Evolutionary conservation across 2,113 vertebrate species (phyloP), one percentile per base, ranked within the genome.

Genomic region (Cyprinus carpio): DNA sequence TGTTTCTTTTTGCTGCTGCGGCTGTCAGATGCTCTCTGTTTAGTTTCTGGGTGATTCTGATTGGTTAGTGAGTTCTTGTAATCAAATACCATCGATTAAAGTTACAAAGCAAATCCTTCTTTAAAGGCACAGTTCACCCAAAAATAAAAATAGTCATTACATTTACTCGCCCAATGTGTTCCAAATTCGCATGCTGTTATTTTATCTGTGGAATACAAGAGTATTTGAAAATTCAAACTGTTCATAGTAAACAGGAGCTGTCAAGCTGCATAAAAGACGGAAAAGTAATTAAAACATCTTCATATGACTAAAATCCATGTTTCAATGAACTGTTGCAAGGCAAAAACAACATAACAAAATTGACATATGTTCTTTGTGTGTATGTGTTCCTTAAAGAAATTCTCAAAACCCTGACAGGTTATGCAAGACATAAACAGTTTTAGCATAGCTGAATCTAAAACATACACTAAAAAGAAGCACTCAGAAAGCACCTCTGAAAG

Each of bases 1-100:
- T 40, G 51, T 46, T 29, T 46, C 23, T 69, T 31, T 31, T 31
- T 37, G 16, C 65, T 71, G 31, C 58, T 37, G 29, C 29, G 1
- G 11, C n/a, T 71, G 18, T 71, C 5, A 71, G 27, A 76, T 9
- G 8, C 49, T 54, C 75, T 76, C 46, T 4, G 29, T 76, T 76
- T 25, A 25, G 72, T 16, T 16, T 15, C 72, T 27, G 72, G n/a
- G 40, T 54, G 16, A 51, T 76, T 54, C 75, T 31, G 15, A 31
- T 12, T 76, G n/a, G 75, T 51, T 18, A 25, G 25, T 27, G 49
- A 54, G 27, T 27, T 51, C 75, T 76, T 54, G 75, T 76, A 54
- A 76, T 76, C 49, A 76, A 76, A 76, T 23, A 54, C 72, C 51
- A 75, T 49, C 6, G 72, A 46, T 75, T 27, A 18, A 51, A 75